Conservation (phyloP, 1,140 invertebrate species). For the Apolygus lucorum region DNA sequence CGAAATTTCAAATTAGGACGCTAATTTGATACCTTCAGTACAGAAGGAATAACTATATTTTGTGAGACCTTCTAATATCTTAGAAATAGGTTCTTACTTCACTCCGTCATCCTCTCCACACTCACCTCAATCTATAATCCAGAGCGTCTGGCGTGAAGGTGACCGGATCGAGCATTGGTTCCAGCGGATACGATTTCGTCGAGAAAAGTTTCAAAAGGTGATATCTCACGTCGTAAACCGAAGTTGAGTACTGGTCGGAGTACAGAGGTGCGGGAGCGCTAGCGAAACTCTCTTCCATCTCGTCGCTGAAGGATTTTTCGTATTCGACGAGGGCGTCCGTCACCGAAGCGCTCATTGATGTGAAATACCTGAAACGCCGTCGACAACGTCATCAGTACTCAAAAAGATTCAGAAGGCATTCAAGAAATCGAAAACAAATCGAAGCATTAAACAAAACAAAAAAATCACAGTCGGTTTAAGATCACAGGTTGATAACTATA, state of each 20-base stretch:
- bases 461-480: no score
- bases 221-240: constrained; percentile 65
- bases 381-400: no score
- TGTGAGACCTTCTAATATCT: no score
- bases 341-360: constrained; percentile 54
- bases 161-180: constrained; percentile 62
- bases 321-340: constrained; percentile 58
- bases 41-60: no score
- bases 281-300: constrained; percentile 42
- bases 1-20: no score
- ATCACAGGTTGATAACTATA: no score
- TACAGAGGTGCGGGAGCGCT: constrained; percentile 48
- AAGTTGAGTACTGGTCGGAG: constrained; percentile 34
- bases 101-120: no score
- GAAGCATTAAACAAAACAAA: no score
- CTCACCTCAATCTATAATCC: constrained; percentile 70
- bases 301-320: constrained; percentile 50
- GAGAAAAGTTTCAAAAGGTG: constrained; percentile 71
- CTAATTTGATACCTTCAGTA: no score
- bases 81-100: no score
- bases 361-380: constrained; percentile 54
- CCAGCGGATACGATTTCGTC: constrained; percentile 52
- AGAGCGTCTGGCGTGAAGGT: constrained; percentile 68
- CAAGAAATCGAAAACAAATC: no score
- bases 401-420: no score